Conservation (phyloP, 2,113 vertebrate species). For the Atherinomorus stipes region DNA sequence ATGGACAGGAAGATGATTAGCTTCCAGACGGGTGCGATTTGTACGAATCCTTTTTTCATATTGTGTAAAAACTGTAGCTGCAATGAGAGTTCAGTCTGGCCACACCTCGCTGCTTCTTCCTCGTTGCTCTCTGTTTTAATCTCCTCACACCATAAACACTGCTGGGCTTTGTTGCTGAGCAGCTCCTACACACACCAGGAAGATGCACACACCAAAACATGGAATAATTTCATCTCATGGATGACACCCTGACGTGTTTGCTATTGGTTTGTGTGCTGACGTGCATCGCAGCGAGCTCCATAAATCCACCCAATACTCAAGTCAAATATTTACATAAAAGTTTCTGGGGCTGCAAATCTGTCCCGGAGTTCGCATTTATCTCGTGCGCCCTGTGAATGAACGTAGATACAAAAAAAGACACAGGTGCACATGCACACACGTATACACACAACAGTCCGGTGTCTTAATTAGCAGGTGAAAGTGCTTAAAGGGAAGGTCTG, state of each 20-base stretch:
- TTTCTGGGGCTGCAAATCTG: conserved; percentile 74
- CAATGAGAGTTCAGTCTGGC: conserved; percentile 47
- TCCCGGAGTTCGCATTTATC: conserved; percentile 44
- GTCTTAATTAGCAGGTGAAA: conserved; percentile 88
- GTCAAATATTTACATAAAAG: conserved; percentile 84
- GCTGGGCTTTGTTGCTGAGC: conserved; percentile 51
- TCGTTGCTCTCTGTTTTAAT: conserved; percentile 55
- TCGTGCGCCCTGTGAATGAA: conserved; percentile 14
- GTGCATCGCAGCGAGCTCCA: conserved; percentile 59
- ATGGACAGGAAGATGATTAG: too few relatives aligned
- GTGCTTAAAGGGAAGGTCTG: conserved; percentile 81
- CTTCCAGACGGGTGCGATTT: conserved; percentile 28
- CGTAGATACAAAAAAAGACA: not conserved
- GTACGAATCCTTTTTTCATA: conserved; percentile 22
- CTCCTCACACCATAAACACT: conserved; percentile 69
- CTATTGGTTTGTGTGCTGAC: conserved; percentile 43
- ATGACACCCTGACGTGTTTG: conserved; percentile 56
- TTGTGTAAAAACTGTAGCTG: conserved; percentile 32
- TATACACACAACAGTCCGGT: conserved; percentile 11
- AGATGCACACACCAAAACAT: conserved; percentile 51
- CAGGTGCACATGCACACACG: conserved; percentile 6
- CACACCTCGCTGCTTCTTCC: conserved; percentile 52
- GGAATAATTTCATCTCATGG: conserved; percentile 51
- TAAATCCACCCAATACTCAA: conserved; percentile 55
- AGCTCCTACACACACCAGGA: conserved; percentile 38